Base-by-base conservation (phyloP, 2,888 invertebrate species). In the Volucella bombylans region DNA sequence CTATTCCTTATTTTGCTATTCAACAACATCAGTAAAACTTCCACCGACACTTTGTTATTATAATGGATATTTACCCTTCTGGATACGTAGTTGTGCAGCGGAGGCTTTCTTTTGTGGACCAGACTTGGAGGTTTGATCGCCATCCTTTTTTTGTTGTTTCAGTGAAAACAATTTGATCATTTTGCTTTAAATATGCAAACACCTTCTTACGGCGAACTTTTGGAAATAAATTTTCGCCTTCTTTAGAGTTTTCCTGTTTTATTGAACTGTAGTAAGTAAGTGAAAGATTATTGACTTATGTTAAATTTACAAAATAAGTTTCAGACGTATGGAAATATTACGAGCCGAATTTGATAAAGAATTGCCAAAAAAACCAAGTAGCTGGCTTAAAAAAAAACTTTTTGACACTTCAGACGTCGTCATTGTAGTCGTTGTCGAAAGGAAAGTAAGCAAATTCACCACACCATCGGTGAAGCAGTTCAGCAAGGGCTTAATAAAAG, bases 141-240 rank as follows among this genome's bases (percentile, higher is more conserved):
- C 98, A 94, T 98, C 98, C 94, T 98, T 98, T 94, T 98, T 98
- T 93, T 98, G 98, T 94, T 99, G 97, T 93, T 99, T 99, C 91
- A 99, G 93, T 88, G 98, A 98, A 94, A 99, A 99, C 93, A 99
- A 94, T 94, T 98, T 98, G 92, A 99, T 98, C 99, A 99, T 99
- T 88, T 89, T 81, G 15, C 43, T 55, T 31, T 67, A 68, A 67
- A 31, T 67, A 43, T 83, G 54, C 65, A 39, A 55, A 67, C 64
- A 65, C 69, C 65, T 79, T 71, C 54, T 12, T 18, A 57, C 59
- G 65, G 61, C 55, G 55, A 76, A 59, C 59, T 61, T 65, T 52
- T 38, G 31, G 12, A 45, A 39, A 64, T 6, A 38, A 55, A 57
- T 41, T 12, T 50, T 72, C 55, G 49, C 62, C 47, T 61, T 72